Base-by-base conservation (phyloP, 2,888 invertebrate species). In the Drosophila demipolita region DNA sequence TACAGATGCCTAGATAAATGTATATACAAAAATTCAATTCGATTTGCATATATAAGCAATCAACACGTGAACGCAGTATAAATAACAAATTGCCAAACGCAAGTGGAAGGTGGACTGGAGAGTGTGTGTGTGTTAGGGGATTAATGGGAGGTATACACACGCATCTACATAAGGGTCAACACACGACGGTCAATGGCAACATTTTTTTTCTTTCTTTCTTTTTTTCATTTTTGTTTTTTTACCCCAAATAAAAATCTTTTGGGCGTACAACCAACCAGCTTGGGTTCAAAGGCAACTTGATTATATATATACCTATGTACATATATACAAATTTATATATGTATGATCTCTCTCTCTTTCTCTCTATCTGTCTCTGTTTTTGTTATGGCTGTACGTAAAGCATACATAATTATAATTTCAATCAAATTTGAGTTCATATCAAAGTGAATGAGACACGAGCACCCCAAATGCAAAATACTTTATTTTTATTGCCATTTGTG, bases 381-480 rank as follows among this genome's bases (percentile, higher is more conserved):
- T 73, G 77, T 84, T 87, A 84, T 84, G 79, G 75, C 45, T 69
- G 66, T 71, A 65, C 73, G 82, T 87, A 76, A 88, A 88, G 69
- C 85, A 78, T 87, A 86, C 86, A 84, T 89, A 87, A 86, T 86
- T 89, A 89, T 84, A 89, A 86, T 89, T 89, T 86, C 85, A 86
- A 87, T 86, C 87, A 75, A 80, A 87, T 89, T 86, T 75, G 75
- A 88, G 81, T 80, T 83, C 71, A 86, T 86, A 78, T 88, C 88
- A 86, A 86, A 85, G 75, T 69, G 86, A 75, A 83, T 88, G 80
- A 87, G 85, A 82, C 73, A 82, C 38, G 55, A 38, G 26, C 26
- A 36, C 17, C 36, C 35, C 36, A 54, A 83, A 75, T 70, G 70
- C 67, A 54, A 79, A 74, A 68, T 77, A 65, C 33, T 75, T 69